Conservation (phyloP, 2,888 invertebrate genomes). For the Lasius platythorax region DNA sequence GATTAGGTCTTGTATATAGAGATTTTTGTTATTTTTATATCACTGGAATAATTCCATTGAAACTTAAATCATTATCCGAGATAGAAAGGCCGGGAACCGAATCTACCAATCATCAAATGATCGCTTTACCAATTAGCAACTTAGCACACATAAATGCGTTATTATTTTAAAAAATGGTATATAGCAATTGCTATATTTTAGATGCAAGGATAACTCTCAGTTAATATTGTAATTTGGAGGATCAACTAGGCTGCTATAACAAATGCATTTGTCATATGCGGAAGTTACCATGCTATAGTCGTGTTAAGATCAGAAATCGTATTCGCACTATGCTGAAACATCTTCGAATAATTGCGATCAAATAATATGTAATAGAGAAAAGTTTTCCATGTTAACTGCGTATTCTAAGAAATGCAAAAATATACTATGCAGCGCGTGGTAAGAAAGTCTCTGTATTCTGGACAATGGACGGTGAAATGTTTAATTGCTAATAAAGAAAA, state of each 20-base stretch:
- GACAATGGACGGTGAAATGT: conserved; percentile 96
- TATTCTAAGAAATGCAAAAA: conserved; percentile 91
- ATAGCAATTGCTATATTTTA: conserved; percentile 10
- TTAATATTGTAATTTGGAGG: not conserved
- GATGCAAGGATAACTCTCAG: not conserved
- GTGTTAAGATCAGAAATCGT: conserved; percentile 94
- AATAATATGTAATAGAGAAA: conserved; percentile 90
- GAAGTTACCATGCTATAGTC: conserved; percentile 93
- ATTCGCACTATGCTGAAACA: conserved; percentile 89
- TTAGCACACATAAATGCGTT: not conserved
- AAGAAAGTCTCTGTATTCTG: conserved; percentile 97
- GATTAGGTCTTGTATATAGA: not conserved
- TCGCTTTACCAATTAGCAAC: not conserved
- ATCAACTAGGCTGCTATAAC: conserved; percentile 89
- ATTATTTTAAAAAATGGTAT: conserved; percentile 4
- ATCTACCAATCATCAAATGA: not conserved
- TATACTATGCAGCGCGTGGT: conserved; percentile 94
- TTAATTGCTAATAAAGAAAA: conserved; percentile 89
- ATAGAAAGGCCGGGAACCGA: no score
- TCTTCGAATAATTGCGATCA: conserved; percentile 93
- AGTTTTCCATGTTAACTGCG: conserved; percentile 92
- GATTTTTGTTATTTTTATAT: not conserved
- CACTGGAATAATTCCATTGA: not conserved
- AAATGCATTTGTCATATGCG: conserved; percentile 91
- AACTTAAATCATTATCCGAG: not conserved